These are phyloP conservation scores for Syrmaticus mikado DNA, from an alignment of 2,113 vertebrate species.

Conservation along the genomic window DNA sequence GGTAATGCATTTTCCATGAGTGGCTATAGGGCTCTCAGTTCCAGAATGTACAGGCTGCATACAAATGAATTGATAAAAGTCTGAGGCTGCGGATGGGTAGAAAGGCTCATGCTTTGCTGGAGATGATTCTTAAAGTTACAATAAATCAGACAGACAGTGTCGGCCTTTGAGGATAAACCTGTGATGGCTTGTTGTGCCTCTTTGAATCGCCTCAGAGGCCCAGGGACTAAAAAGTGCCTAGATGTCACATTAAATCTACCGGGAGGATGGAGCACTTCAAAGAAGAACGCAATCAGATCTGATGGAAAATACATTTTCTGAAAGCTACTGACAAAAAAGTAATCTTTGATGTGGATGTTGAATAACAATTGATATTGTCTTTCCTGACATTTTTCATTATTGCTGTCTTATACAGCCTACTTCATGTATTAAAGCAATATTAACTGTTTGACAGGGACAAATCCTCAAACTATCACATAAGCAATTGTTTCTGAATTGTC, in stretches of 20 bases:
- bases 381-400: slow-evolving; percentile 99
- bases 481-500: slow-evolving; percentile 90
- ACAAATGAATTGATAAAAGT: slow-evolving; percentile 91
- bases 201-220: slow-evolving; percentile 88
- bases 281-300: slow-evolving; percentile 89
- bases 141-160: slow-evolving; percentile 92
- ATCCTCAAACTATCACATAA: slow-evolving; percentile 93
- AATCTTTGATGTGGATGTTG: slow-evolving; percentile 97
- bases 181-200: slow-evolving; percentile 89
- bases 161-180: slow-evolving; percentile 90
- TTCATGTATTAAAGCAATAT: slow-evolving; percentile 94
- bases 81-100: slow-evolving; percentile 80
- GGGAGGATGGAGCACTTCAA: slow-evolving; percentile 89
- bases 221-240: slow-evolving; percentile 87
- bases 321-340: slow-evolving; percentile 92
- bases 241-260: slow-evolving; percentile 91
- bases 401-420: slow-evolving; percentile 92
- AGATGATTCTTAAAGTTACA: slow-evolving; percentile 91
- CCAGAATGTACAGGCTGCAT: slow-evolving; percentile 82
- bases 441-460: slow-evolving; percentile 93
- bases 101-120: slow-evolving; percentile 85
- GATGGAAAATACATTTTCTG: slow-evolving; percentile 92
- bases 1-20: slow-evolving; percentile 92
- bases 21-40: slow-evolving; percentile 86
- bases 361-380: slow-evolving; percentile 99